Evolutionary conservation across 2,113 vertebrate genomes (phyloP).

Genomic region (Lichenostomus cassidix): DNA sequence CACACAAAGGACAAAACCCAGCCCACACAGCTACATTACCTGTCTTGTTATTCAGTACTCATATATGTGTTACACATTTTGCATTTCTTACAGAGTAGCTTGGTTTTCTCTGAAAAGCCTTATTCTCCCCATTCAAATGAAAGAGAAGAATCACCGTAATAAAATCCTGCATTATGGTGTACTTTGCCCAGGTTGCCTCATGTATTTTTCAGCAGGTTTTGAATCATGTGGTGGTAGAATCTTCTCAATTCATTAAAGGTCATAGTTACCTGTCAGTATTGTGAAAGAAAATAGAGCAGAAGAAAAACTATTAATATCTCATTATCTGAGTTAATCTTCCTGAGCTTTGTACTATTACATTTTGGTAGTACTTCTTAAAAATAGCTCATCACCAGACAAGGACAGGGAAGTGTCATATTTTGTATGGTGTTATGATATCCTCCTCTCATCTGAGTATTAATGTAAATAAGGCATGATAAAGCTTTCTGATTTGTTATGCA

Average conservation of each 20-base stretch:
- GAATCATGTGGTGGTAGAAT: not conserved
- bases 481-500: not conserved
- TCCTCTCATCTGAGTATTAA: not conserved
- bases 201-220: not conserved
- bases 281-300: not conserved
- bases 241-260: not conserved
- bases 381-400: not conserved
- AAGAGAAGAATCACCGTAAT: fast-evolving
- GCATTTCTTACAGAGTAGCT: not conserved
- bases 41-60: not conserved
- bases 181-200: not conserved
- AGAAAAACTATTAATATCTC: not conserved
- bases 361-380: not conserved
- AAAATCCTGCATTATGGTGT: not conserved
- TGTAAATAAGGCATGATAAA: not conserved
- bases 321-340: not conserved
- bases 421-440: not conserved
- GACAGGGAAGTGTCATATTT: not conserved
- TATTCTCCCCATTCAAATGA: not conserved
- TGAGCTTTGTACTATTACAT: not conserved
- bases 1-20: not conserved
- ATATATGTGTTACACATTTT: not conserved
- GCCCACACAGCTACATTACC: not conserved
- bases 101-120: not conserved
- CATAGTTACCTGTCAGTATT: not conserved